Conservation (phyloP, 2,888 invertebrate genomes). For the Microctonus brassicae region DNA sequence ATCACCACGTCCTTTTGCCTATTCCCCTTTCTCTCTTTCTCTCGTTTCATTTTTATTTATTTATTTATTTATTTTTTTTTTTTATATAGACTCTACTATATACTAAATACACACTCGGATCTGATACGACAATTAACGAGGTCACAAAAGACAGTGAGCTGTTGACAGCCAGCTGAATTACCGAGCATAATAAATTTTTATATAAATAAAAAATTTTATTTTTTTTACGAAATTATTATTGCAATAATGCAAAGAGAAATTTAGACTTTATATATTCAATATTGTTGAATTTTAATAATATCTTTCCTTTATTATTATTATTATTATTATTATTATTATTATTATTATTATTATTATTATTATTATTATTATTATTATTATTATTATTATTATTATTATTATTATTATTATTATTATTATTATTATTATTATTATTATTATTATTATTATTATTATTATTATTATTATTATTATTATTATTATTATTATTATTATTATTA, state of each 20-base stretch:
- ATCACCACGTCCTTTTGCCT: conserved; percentile 40
- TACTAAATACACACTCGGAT: conserved; percentile 47
- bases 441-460: no score
- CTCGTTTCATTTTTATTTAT: conserved; percentile 18
- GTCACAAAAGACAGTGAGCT: conserved; percentile 36
- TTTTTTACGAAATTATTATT: background rate
- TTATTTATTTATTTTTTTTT: conserved; percentile 16
- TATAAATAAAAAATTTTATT: background rate
- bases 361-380: no score
- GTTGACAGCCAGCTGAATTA: background rate
- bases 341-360: background rate
- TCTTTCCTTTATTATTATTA: background rate
- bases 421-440: background rate
- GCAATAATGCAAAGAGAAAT: background rate
- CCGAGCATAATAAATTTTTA: background rate
- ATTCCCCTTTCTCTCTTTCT: conserved; percentile 31
- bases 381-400: no score
- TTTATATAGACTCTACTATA: conserved; percentile 6
- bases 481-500: no score
- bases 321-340: background rate
- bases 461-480: background rate
- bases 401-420: no score
- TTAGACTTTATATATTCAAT: no score
- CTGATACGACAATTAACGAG: conserved; percentile 67
- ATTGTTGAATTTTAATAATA: no score